Conservation (phyloP, 2,113 vertebrate species). For the Podarcis raffonei region DNA sequence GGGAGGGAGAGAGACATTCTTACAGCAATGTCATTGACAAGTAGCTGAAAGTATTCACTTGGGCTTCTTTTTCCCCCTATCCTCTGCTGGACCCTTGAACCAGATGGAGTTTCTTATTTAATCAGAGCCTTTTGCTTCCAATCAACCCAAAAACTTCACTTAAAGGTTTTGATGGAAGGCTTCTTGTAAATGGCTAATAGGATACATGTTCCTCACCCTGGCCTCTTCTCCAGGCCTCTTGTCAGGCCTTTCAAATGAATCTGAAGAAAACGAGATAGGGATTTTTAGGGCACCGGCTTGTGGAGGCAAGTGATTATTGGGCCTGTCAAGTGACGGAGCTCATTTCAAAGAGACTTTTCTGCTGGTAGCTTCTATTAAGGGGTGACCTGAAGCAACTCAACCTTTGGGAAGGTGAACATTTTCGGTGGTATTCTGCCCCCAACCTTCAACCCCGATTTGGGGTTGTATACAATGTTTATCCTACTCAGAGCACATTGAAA, state of each 20-base stretch:
- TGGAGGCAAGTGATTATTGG: neutral
- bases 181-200: constrained; percentile 15
- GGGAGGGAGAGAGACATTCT: neutral
- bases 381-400: neutral
- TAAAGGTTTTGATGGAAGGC: constrained; percentile 23
- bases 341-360: neutral
- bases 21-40: neutral
- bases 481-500: too few relatives aligned
- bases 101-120: constrained; percentile 30
- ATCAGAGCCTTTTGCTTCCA: constrained; percentile 31
- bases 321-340: neutral
- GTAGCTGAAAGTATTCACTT: constrained; percentile 2
- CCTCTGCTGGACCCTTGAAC: neutral
- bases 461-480: too few relatives aligned
- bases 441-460: too few relatives aligned
- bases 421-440: neutral
- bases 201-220: neutral
- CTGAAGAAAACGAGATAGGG: neutral
- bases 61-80: too few relatives aligned
- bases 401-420: neutral
- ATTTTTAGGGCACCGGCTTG: neutral
- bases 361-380: neutral
- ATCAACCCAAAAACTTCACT: constrained; percentile 8
- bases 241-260: constrained; percentile 7
- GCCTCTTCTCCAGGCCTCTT: neutral